Evolutionary conservation across 2,797 vertebrate species (phyloP).

Genomic region (Macroramphosus scolopax): DNA sequence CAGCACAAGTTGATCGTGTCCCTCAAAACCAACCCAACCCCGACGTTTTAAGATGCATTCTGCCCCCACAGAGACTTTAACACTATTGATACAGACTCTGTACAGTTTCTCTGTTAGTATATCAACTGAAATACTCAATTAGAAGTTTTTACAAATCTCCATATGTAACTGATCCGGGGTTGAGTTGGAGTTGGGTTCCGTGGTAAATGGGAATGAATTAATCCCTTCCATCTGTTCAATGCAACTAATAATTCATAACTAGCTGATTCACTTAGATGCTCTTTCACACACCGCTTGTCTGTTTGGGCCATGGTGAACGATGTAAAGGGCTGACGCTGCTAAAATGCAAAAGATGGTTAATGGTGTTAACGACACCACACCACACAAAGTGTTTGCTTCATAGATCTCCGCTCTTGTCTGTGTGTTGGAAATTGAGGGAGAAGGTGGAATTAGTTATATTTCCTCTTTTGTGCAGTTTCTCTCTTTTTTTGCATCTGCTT

Average conservation of each 20-base stretch:
- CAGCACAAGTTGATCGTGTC: conserved; percentile 8
- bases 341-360: conserved; percentile 21
- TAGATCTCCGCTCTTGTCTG: not conserved
- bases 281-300: conserved; percentile 43
- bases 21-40: conserved; percentile 58
- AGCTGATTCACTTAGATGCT: conserved; percentile 34
- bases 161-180: no score
- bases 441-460: no score
- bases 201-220: conserved; percentile 26
- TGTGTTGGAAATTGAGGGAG: no score
- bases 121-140: not conserved
- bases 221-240: conserved; percentile 43
- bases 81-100: not conserved
- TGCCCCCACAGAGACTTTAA: no score
- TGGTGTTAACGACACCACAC: no score
- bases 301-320: conserved; percentile 17
- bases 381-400: conserved; percentile 18
- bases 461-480: no score
- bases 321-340: conserved; percentile 39
- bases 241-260: conserved; percentile 30
- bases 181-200: conserved; percentile 61
- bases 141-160: not conserved
- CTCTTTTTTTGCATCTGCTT: no score
- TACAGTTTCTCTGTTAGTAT: no score
- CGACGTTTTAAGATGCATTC: not conserved